Conservation (phyloP, 2,113 vertebrate species). For the Actenoides hombroni region DNA sequence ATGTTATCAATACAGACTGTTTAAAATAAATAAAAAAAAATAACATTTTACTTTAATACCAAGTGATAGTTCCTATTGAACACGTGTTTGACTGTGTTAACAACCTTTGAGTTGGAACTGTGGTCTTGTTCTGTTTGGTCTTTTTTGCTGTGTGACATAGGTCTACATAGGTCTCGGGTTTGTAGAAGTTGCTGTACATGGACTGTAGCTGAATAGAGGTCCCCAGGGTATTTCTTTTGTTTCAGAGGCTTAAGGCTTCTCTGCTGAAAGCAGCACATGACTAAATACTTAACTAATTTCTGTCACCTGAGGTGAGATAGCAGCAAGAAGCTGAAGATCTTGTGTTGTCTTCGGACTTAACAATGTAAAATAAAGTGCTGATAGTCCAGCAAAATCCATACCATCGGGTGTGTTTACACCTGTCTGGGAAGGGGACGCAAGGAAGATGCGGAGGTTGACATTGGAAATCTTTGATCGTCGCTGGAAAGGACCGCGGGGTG, state of each 20-base stretch:
- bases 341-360: background rate
- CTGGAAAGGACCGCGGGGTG: accelerated
- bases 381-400: background rate
- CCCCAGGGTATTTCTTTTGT: background rate
- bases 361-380: background rate
- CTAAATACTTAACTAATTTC: background rate
- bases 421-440: background rate
- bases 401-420: accelerated
- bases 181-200: accelerated
- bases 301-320: background rate
- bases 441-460: background rate
- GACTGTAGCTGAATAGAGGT: background rate
- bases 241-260: background rate
- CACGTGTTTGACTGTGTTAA: background rate
- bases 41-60: background rate
- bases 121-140: background rate
- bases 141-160: background rate
- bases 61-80: background rate
- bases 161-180: background rate
- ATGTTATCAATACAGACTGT: background rate
- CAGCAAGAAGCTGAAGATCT: background rate
- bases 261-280: background rate
- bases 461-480: accelerated
- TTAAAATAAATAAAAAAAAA: background rate
- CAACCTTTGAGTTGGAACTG: background rate